A percentile compares a stretch with the other conserved stretches of the same genome.
phyloP scores from a whole-genome alignment of 30 jellyfish, hydroid and myxozoan species.

The Aurelia sp. region DNA sequence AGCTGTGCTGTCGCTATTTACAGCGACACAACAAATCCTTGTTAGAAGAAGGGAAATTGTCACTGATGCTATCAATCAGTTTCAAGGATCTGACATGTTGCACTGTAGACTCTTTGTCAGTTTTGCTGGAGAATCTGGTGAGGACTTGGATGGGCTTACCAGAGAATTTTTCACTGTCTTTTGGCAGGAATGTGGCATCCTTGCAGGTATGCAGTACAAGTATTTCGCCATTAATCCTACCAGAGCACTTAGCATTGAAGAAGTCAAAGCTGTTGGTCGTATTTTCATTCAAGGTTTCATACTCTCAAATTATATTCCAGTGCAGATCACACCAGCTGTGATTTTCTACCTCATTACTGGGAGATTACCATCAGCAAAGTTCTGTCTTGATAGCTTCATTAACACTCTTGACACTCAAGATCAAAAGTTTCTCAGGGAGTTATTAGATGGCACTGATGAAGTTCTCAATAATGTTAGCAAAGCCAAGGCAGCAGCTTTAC shows the following conservation, averaged over 20 bases:
- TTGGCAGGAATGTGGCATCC: conserved; percentile 15
- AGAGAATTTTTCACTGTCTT: conserved; percentile 7
- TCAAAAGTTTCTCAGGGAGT: conserved; percentile 1
- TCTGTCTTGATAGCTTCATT: conserved; percentile 7
- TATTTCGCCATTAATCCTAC: background rate
- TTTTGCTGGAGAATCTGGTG: conserved; percentile 11
- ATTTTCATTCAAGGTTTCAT: conserved; percentile 2
- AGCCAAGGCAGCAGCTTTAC: conserved; percentile 5
- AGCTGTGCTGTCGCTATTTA: background rate
- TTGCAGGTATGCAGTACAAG: conserved; percentile 3
- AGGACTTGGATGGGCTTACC: conserved; percentile 19
- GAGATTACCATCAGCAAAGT: background rate
- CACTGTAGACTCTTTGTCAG: background rate
- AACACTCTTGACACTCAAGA: conserved; percentile 1
- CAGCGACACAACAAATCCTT: conserved; percentile 4
- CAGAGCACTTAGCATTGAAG: background rate
- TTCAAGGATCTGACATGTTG: background rate
- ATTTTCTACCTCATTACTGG: background rate
- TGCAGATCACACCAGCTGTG: conserved; percentile 3
- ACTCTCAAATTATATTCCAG: background rate
- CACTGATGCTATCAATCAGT: conserved; percentile 4
- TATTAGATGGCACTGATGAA: conserved; percentile 10
- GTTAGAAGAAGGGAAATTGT: conserved; percentile 6
- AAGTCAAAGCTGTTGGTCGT: conserved; percentile 6
- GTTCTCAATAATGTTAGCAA: background rate